Conservation (phyloP, 2,113 vertebrate species). For the Xiphophorus maculatus region DNA sequence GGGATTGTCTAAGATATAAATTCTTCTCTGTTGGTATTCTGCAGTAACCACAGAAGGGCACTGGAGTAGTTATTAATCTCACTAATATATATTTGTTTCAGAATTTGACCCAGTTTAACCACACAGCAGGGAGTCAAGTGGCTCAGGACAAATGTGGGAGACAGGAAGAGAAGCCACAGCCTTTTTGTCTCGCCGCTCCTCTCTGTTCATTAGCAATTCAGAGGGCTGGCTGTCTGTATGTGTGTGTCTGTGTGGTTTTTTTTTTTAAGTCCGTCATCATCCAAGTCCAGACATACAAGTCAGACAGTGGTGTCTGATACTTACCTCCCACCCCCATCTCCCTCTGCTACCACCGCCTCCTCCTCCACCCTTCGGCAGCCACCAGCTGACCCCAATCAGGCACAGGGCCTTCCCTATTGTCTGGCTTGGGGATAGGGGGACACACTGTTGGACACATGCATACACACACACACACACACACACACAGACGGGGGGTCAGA, state of each 20-base stretch:
- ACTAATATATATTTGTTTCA: background rate
- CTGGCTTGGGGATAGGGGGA: slow-evolving; percentile 54
- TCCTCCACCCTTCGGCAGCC: slow-evolving; percentile 50
- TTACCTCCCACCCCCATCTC: slow-evolving; percentile 36
- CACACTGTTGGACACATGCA: slow-evolving; percentile 27
- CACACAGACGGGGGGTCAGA: slow-evolving; percentile 56
- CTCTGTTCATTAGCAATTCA: slow-evolving; percentile 54
- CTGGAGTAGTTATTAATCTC: too few species aligned
- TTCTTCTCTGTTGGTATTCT: too few species aligned
- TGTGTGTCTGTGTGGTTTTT: background rate
- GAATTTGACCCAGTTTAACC: slow-evolving; percentile 60
- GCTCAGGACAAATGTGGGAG: slow-evolving; percentile 40
- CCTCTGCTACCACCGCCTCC: background rate
- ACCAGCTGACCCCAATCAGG: slow-evolving; percentile 80
- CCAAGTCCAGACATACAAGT: slow-evolving; percentile 56
- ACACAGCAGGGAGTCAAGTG: slow-evolving; percentile 43
- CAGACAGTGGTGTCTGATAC: slow-evolving; percentile 73
- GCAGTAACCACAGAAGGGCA: too few species aligned
- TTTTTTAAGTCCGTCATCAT: slow-evolving; percentile 26
- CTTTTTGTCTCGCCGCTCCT: slow-evolving; percentile 7
- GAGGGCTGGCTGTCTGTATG: slow-evolving; percentile 29
- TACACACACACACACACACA: slow-evolving; percentile 3
- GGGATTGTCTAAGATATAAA: too few species aligned
- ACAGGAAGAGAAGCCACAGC: slow-evolving; percentile 22
- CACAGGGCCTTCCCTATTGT: slow-evolving; percentile 73